Evolutionary conservation across 2,113 vertebrate species (phyloP).

Genomic region (Trogon surrucura): DNA sequence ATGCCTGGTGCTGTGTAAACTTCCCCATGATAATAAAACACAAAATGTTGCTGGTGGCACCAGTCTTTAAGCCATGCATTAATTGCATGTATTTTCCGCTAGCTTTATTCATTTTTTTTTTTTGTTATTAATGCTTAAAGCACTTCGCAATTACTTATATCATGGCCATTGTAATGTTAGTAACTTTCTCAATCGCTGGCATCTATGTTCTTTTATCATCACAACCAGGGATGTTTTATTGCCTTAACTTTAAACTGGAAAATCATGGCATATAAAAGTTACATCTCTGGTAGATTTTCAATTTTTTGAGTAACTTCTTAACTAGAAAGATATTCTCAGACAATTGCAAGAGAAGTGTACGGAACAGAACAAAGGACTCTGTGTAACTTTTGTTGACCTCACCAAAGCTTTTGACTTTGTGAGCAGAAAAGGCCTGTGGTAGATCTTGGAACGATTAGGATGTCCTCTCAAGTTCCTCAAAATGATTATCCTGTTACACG

Average conservation of each 20-base stretch:
- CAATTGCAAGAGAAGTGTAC: no score
- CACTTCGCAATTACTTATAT: neutral
- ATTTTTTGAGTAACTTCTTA: neutral
- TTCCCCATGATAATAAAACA: no score
- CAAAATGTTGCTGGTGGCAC: no score
- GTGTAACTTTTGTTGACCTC: no score
- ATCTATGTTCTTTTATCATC: neutral
- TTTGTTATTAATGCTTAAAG: neutral
- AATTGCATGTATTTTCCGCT: neutral
- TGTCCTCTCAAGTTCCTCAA: no score
- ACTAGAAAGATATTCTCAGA: neutral
- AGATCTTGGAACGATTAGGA: no score
- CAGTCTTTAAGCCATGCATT: no score
- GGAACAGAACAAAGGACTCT: no score
- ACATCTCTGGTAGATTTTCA: neutral
- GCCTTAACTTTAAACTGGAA: neutral
- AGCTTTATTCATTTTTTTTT: neutral
- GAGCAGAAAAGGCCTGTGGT: no score
- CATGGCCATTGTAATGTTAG: neutral
- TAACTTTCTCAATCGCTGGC: neutral
- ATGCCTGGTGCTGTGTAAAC: no score
- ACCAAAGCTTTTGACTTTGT: no score
- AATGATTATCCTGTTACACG: no score
- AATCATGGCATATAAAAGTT: neutral
- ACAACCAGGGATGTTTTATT: neutral